Evolutionary conservation across 2,888 invertebrate species (phyloP).

Genomic region (Chymomyza procnemis): DNA sequence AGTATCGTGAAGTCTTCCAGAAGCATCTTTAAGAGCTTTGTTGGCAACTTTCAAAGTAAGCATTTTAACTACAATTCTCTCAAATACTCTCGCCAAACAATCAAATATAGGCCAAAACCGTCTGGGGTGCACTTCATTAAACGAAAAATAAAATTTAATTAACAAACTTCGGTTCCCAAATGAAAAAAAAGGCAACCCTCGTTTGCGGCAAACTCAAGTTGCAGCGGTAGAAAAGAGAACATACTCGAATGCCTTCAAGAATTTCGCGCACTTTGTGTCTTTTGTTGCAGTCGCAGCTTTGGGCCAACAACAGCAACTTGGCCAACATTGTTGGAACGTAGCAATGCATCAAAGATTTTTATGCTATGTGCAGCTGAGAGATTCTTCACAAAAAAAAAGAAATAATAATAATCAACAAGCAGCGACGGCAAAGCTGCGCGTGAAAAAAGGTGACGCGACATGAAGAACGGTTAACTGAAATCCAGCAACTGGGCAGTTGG

Average conservation of each 20-base stretch:
- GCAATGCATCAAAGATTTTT: constrained; percentile 44
- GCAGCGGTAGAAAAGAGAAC: no score
- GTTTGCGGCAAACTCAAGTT: no score
- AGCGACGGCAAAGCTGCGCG: constrained; percentile 10
- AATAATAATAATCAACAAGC: not conserved
- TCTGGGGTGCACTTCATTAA: no score
- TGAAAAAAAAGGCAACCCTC: no score
- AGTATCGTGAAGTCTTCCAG: no score
- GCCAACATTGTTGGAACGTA: constrained; percentile 18
- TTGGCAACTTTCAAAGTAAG: no score
- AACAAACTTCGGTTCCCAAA: no score
- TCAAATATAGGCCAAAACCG: no score
- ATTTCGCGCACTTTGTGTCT: constrained; percentile 36
- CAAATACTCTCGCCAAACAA: no score
- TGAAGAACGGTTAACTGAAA: constrained; percentile 60
- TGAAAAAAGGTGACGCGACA: constrained; percentile 36
- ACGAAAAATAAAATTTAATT: no score
- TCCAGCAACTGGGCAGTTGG: constrained; percentile 34
- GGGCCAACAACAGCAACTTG: not conserved
- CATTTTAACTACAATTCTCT: no score
- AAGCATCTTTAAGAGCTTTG: no score
- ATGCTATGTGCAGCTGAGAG: constrained; percentile 33
- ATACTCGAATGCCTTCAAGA: not conserved
- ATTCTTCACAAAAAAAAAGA: constrained; percentile 28
- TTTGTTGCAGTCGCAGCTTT: not conserved